Evolutionary conservation across 2,797 vertebrate species (phyloP).

Genomic region (Eulemur coronatus): DNA sequence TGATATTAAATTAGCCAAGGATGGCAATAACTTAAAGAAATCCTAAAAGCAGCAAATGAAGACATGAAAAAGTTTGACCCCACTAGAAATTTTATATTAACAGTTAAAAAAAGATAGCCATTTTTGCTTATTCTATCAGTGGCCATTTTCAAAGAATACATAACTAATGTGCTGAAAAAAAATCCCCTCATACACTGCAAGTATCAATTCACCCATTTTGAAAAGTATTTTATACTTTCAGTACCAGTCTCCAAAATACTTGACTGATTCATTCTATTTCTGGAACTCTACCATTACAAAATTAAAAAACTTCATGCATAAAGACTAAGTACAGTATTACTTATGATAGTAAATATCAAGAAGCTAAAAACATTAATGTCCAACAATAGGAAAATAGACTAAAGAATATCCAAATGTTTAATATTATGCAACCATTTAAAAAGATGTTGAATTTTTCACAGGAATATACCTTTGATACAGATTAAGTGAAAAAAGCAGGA

Average conservation of each 20-base stretch:
- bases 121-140: neutral
- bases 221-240: constrained; percentile 24
- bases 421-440: neutral
- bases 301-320: neutral
- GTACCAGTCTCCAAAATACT: neutral
- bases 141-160: neutral
- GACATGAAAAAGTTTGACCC: neutral
- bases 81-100: neutral
- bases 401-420: neutral
- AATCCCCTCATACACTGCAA: neutral
- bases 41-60: neutral
- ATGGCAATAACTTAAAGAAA: neutral
- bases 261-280: neutral
- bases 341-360: neutral
- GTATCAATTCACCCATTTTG: neutral
- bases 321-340: neutral
- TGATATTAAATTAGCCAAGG: neutral
- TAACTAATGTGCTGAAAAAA: neutral
- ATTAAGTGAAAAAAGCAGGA: neutral
- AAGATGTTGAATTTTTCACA: neutral
- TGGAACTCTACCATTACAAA: neutral
- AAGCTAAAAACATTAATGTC: neutral
- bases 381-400: neutral
- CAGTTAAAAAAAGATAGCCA: neutral
- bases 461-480: neutral